Base-by-base conservation (phyloP, 2,888 invertebrate genomes). In the Portevinia maculata region DNA sequence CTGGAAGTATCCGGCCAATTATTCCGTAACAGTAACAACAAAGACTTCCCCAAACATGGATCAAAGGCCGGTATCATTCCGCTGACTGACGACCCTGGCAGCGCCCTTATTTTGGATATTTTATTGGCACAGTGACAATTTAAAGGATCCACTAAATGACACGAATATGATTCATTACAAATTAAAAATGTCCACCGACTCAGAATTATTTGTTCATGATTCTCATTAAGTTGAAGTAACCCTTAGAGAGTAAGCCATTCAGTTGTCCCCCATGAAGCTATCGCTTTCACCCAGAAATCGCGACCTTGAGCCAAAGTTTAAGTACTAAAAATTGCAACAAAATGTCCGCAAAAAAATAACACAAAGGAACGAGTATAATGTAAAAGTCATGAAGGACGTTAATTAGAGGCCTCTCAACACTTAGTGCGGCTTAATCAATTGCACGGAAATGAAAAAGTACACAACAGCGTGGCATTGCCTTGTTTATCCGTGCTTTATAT, bases 361-460 rank as follows among this genome's bases (percentile, higher is more conserved):
- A 62, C 62, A 73, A 28, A 50, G 32, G 34, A 70, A 50, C 39
- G 17, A 76, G 55, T 21, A 50, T 34, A 64, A 64, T 50, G 62
- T 64, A 30, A 50, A 74, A 62, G 34, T 50, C 62, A 64, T 69
- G 74, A 79, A 74, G 79, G 79, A 69, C 79, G 24, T 64, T 37
- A 34, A 73, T 50, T 75, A 75, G 69, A 64, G 69, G 69, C 50
- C 69, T 50, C 62, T 81, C 64, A 74, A 64, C 74, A 79, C 55
- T 67, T 57, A 69, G 75, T 81, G 53, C 32, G 53, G 59, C 71
- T 71, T 71, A 76, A 81, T 81, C 81, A 81, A 76, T 76, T 81
- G 76, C 60, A 81, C 55, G 81, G 75, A 76, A 75, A 62, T 75
- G 62, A 65, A 65, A 75, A 70, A 81, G 48, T 32, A 65, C 53